These are phyloP conservation scores for Cheilosia impressa DNA, from an alignment of 2,888 invertebrate species.

Conservation along the genomic window DNA sequence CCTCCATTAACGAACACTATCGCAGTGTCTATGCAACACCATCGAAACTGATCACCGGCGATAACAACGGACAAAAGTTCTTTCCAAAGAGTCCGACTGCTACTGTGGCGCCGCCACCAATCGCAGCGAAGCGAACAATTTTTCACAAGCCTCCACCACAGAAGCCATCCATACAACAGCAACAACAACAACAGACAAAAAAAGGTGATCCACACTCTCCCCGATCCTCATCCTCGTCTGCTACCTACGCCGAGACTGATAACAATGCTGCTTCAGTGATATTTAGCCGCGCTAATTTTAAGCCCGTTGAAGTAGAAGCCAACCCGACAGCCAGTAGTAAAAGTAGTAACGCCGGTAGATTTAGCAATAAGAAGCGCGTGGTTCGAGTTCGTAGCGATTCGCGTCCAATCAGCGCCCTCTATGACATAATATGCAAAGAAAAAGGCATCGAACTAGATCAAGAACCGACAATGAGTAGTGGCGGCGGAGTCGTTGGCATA, in stretches of 20 bases:
- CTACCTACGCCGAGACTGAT: slow-evolving; percentile 23
- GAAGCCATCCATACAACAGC: slow-evolving; percentile 5
- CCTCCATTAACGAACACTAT: slow-evolving; percentile 82
- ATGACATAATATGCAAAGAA: slow-evolving; percentile 84
- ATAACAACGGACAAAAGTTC: slow-evolving; percentile 77
- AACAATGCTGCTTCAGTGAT: slow-evolving; percentile 58
- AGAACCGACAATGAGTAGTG: slow-evolving; percentile 70
- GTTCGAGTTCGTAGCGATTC: slow-evolving; percentile 83
- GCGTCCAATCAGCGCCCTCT: slow-evolving; percentile 83
- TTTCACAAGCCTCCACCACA: slow-evolving; percentile 75
- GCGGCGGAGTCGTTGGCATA: slow-evolving; percentile 53
- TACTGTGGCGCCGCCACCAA: slow-evolving; percentile 78
- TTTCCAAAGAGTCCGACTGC: slow-evolving; percentile 80
- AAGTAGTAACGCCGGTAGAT: slow-evolving; percentile 81
- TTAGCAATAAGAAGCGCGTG: slow-evolving; percentile 80
- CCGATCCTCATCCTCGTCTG: slow-evolving; percentile 45
- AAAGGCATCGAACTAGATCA: slow-evolving; percentile 80
- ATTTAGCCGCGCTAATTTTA: slow-evolving; percentile 66
- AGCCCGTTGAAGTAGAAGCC: slow-evolving; percentile 44
- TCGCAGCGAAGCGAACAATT: slow-evolving; percentile 70
- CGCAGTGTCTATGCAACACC: slow-evolving; percentile 82
- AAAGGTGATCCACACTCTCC: slow-evolving; percentile 56
- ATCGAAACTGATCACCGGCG: slow-evolving; percentile 80
- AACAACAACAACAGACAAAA: slow-evolving; percentile 52
- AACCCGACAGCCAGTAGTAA: slow-evolving; percentile 68